A percentile compares a stretch with the other conserved stretches of the same genome.
These are phyloP conservation scores for Falco naumanni DNA, from an alignment of 2,797 vertebrate species.

Conservation along the genomic window DNA sequence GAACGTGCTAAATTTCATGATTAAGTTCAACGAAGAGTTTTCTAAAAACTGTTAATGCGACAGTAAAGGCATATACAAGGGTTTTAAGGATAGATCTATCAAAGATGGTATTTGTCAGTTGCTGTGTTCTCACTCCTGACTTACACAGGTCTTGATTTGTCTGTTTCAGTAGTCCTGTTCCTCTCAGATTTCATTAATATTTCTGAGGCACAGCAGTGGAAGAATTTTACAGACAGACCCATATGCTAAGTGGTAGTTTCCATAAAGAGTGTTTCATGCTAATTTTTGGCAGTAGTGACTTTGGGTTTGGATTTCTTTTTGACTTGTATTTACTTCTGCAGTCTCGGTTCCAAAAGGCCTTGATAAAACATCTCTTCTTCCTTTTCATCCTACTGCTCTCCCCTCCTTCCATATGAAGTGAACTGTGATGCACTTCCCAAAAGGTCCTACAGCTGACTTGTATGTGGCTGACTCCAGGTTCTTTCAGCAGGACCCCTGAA, in stretches of 20 bases:
- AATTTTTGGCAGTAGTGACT: not conserved
- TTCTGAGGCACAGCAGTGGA: not conserved
- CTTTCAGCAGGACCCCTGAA: not conserved
- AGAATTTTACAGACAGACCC: not conserved
- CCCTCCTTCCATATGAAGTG: not conserved
- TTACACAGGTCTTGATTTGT: not conserved
- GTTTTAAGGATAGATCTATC: not conserved
- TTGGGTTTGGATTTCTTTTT: not conserved
- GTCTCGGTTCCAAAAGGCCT: not conserved
- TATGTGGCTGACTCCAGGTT: not conserved
- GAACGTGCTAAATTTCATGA: not conserved
- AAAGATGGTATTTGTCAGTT: not conserved
- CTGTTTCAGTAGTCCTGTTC: not conserved
- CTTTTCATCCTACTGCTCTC: not conserved
- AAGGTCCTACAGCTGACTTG: not conserved
- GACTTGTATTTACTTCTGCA: not conserved
- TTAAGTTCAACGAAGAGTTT: not conserved
- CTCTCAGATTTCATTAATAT: not conserved
- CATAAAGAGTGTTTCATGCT: not conserved
- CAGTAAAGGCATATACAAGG: not conserved
- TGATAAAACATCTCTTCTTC: not conserved
- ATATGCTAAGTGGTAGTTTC: not conserved
- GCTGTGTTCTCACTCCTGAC: accelerated
- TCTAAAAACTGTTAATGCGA: not conserved
- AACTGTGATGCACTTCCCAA: not conserved